These are phyloP conservation scores for Yponomeuta sedellus DNA, from an alignment of 2,888 invertebrate species.

Conservation along the genomic window DNA sequence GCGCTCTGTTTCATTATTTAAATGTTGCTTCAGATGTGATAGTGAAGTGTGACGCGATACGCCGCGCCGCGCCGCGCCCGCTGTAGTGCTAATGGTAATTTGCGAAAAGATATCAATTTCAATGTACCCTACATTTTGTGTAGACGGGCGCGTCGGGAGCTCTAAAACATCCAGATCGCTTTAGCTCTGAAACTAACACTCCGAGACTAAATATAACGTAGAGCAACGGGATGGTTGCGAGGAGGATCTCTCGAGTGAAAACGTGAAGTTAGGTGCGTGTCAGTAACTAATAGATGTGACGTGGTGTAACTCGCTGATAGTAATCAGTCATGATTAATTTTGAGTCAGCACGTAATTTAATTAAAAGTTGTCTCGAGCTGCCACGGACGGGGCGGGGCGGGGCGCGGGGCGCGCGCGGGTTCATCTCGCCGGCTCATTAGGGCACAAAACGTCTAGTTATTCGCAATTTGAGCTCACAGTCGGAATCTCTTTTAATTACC, in stretches of 20 bases:
- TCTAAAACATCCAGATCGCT: neutral
- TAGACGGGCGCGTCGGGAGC: neutral
- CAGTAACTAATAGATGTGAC: neutral
- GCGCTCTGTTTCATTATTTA: neutral
- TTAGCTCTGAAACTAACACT: neutral
- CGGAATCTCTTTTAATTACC: slow-evolving; percentile 27
- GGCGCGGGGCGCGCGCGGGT: neutral
- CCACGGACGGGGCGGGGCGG: neutral
- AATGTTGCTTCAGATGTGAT: neutral
- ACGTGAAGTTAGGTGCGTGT: neutral
- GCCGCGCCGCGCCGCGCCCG: neutral
- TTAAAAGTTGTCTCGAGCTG: slow-evolving; percentile 10
- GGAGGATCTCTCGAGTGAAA: neutral
- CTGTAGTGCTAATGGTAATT: neutral
- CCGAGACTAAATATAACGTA: neutral
- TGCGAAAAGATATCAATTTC: neutral
- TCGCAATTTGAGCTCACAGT: slow-evolving; percentile 12
- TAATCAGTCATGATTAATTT: slow-evolving; percentile 12
- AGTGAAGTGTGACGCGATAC: neutral
- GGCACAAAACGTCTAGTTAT: slow-evolving; percentile 3
- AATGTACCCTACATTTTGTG: neutral
- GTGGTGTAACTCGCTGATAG: slow-evolving; percentile 1
- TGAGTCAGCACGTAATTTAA: slow-evolving; percentile 19
- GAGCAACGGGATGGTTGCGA: neutral
- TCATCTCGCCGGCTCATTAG: neutral